These are phyloP conservation scores for Andrena haemorrhoa DNA, from an alignment of 2,888 invertebrate genomes.

Conservation along the genomic window DNA sequence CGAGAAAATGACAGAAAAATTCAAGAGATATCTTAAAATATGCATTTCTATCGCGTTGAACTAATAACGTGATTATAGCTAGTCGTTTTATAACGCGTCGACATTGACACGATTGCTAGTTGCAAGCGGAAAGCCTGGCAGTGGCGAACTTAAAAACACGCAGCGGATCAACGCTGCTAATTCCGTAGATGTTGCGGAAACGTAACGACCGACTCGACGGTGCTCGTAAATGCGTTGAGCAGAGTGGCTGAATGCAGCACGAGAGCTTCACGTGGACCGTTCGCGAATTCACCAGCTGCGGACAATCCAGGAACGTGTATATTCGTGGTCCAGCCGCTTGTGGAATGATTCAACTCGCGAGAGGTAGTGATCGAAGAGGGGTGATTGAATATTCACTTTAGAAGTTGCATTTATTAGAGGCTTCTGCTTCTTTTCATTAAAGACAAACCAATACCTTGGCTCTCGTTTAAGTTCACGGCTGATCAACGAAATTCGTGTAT, in stretches of 20 bases:
- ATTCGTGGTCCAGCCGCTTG: not conserved
- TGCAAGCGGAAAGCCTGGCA: not conserved
- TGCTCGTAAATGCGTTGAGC: conserved; percentile 41
- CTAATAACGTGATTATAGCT: not conserved
- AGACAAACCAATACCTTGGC: not conserved
- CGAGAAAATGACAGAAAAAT: no score
- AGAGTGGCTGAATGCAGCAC: conserved; percentile 50
- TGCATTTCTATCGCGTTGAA: not conserved
- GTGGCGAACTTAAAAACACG: conserved; percentile 5
- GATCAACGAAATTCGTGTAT: not conserved
- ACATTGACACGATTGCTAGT: not conserved
- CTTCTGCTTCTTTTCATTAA: not conserved
- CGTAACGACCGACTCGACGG: conserved; percentile 40
- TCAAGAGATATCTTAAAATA: not conserved
- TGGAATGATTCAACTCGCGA: conserved; percentile 36
- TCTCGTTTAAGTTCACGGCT: not conserved
- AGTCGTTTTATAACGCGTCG: not conserved
- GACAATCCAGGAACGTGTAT: conserved; percentile 50
- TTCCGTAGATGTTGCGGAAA: conserved; percentile 41
- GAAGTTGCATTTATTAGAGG: not conserved
- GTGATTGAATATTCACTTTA: not conserved
- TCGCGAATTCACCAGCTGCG: conserved; percentile 63
- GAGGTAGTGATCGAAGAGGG: conserved; percentile 3
- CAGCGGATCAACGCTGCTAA: conserved; percentile 27
- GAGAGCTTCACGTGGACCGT: conserved; percentile 40